Conservation (phyloP, 2,797 vertebrate genomes). For the Aplochiton taeniatus region DNA sequence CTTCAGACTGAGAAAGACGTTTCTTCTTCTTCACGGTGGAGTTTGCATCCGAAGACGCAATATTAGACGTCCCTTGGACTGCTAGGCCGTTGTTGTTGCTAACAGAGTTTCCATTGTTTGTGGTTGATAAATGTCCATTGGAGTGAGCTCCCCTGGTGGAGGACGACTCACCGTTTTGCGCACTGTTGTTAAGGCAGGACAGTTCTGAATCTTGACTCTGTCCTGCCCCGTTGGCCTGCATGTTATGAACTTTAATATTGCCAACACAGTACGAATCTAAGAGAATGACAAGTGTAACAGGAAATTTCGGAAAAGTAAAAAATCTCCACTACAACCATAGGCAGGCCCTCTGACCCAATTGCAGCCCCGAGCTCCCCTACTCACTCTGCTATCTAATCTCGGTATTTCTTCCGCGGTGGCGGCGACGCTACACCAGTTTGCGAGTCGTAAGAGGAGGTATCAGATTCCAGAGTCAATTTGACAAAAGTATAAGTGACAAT, state of each 20-base stretch:
- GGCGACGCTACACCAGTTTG: constrained; percentile 81
- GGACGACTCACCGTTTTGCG: constrained; percentile 85
- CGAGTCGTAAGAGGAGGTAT: constrained; percentile 81
- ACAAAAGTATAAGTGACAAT: constrained; percentile 74
- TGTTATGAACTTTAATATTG: constrained; percentile 60
- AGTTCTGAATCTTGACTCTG: constrained; percentile 76
- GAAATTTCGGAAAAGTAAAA: constrained; percentile 62
- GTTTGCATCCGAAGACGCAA: constrained; percentile 65
- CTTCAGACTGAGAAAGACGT: constrained; percentile 88
- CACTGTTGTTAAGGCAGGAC: constrained; percentile 62
- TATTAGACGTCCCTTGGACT: constrained; percentile 56
- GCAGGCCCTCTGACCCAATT: constrained; percentile 85
- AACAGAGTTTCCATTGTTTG: constrained; percentile 72
- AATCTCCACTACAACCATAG: constrained; percentile 55
- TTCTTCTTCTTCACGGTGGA: constrained; percentile 88
- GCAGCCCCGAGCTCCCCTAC: constrained; percentile 85
- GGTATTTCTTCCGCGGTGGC: constrained; percentile 83
- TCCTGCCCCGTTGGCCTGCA: constrained; percentile 91
- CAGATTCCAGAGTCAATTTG: constrained; percentile 81
- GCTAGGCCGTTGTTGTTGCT: constrained; percentile 78
- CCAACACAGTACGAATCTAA: constrained; percentile 42
- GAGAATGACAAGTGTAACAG: constrained; percentile 55
- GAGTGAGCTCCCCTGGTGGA: constrained; percentile 67
- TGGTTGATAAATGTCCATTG: constrained; percentile 63
- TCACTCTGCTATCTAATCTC: constrained; percentile 82